These are phyloP conservation scores for Leptopilina myrica DNA, from an alignment of 2,888 invertebrate genomes.

Conservation along the genomic window DNA sequence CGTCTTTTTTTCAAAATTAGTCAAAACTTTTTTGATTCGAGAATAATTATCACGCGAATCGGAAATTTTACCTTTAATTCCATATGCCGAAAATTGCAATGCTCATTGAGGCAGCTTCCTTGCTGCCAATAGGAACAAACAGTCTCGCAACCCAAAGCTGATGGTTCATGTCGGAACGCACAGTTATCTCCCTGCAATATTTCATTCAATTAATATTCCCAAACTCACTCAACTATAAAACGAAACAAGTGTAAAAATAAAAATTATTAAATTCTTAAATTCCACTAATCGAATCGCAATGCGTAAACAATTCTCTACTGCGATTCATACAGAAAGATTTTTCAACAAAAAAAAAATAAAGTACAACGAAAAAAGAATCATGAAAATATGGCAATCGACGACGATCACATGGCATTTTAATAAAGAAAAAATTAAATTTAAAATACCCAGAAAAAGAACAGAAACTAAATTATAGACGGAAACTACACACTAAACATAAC, in stretches of 20 bases:
- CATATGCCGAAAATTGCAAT: slow-evolving; percentile 91
- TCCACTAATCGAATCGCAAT: not conserved
- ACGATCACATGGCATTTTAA: too few species aligned
- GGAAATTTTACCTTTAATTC: slow-evolving; percentile 82
- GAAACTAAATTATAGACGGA: too few species aligned
- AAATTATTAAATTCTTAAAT: not conserved
- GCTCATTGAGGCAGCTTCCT: slow-evolving; percentile 87
- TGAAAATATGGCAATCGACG: too few species aligned
- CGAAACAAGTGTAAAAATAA: not conserved
- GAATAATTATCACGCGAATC: too few species aligned
- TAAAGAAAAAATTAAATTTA: too few species aligned
- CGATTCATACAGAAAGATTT: not conserved
- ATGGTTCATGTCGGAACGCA: slow-evolving; percentile 90
- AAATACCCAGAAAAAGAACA: too few species aligned
- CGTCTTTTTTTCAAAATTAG: too few species aligned
- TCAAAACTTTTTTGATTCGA: too few species aligned
- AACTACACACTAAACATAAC: too few species aligned
- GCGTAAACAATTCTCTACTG: slow-evolving; percentile 4
- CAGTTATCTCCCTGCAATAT: slow-evolving; percentile 85
- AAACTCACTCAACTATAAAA: not conserved
- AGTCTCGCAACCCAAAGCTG: slow-evolving; percentile 89
- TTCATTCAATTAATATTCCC: slow-evolving; percentile 27
- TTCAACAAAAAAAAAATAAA: not conserved
- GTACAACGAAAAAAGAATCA: too few species aligned
- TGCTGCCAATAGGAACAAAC: slow-evolving; percentile 90